Percentiles rank a stretch among this genome's conserved stretches.
These are phyloP conservation scores for Phalacrocorax brasilianus DNA, from an alignment of 2,113 vertebrate genomes.

Conservation along the genomic window DNA sequence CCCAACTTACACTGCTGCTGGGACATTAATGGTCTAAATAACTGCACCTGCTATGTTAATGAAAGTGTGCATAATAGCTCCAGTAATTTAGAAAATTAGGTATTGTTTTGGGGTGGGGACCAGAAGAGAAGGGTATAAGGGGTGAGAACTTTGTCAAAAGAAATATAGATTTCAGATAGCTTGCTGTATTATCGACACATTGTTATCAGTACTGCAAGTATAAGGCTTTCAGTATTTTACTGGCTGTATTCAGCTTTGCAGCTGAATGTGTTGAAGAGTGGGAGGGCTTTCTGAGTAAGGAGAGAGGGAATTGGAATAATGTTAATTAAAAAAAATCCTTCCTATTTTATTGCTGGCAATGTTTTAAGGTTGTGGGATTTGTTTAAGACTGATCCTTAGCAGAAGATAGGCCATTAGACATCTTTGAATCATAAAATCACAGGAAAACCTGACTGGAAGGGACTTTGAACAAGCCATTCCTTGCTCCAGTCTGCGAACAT, in stretches of 20 bases:
- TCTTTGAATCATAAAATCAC: not conserved
- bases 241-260: not conserved
- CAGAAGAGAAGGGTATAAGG: not conserved
- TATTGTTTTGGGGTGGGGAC: conserved; percentile 14
- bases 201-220: not conserved
- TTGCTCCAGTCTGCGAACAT: not conserved
- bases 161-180: not conserved
- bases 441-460: not conserved
- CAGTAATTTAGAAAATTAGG: conserved; percentile 54
- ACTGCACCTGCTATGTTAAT: conserved; percentile 64
- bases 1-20: conserved; percentile 22
- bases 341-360: not conserved
- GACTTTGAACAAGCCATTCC: not conserved
- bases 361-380: not conserved
- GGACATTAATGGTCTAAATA: conserved; percentile 36
- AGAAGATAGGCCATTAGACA: not conserved
- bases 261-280: not conserved
- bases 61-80: conserved; percentile 10
- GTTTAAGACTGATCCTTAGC: not conserved
- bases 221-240: conserved; percentile 26
- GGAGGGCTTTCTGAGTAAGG: not conserved
- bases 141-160: conserved; percentile 5
- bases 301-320: not conserved
- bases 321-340: not conserved
- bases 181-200: not conserved